Conservation (phyloP, 2,888 invertebrate species). For the Andrena bucephala region DNA sequence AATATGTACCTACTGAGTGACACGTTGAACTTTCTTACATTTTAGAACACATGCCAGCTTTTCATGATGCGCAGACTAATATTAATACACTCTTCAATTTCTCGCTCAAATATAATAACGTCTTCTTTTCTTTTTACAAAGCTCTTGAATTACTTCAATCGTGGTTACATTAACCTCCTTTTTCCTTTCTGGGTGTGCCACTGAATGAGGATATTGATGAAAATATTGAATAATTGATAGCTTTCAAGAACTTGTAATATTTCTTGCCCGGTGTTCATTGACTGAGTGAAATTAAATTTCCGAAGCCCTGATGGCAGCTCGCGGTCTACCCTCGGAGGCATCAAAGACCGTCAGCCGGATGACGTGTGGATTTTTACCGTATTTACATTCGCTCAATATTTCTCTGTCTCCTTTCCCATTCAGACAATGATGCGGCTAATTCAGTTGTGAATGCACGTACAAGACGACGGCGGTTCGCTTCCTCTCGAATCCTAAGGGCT, state of each 20-base stretch:
- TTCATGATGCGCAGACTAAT: no score
- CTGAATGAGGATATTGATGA: neutral
- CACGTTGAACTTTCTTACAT: no score
- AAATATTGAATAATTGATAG: neutral
- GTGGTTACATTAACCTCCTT: no score
- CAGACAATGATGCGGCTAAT: slow-evolving; percentile 71
- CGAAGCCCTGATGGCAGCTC: neutral
- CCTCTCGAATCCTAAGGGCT: slow-evolving; percentile 66
- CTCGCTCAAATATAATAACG: no score
- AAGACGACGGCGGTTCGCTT: slow-evolving; percentile 46
- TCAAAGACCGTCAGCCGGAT: slow-evolving; percentile 63
- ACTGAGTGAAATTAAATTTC: neutral
- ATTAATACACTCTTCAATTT: no score
- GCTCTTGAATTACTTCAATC: no score
- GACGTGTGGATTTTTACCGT: slow-evolving; percentile 65
- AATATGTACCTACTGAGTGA: no score
- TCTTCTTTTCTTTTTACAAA: no score
- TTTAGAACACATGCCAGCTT: no score
- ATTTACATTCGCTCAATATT: slow-evolving; percentile 66
- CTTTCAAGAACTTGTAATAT: neutral
- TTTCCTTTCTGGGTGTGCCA: no score
- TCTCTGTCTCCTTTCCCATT: slow-evolving; percentile 47
- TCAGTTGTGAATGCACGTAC: slow-evolving; percentile 71
- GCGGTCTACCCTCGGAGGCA: slow-evolving; percentile 23
- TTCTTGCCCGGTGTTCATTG: no score